Evolutionary conservation across 2,113 vertebrate species (phyloP), one percentile per base, ranked within the genome.

Genomic region (Arothron firmamentum): DNA sequence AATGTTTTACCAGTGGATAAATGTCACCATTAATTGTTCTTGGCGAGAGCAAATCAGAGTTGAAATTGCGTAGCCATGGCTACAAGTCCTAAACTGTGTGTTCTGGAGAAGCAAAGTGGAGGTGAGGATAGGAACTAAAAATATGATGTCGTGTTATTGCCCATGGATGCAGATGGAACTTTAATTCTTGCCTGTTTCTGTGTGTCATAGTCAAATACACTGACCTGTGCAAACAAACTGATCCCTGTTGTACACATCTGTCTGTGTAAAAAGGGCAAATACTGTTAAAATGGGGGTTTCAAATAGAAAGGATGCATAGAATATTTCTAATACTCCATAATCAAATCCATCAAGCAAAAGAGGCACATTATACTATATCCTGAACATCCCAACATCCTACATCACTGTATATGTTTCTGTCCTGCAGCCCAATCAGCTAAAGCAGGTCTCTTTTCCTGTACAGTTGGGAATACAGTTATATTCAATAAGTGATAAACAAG

Each of bases 21-120:
- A 77, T 83, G 70, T 82, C 75, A 79, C 51, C 58, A 65, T 73
- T 79, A 78, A 84, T 81, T 80, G 70, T 77, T 80, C 85, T 85
- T 46, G 42, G 42, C 28, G 20, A 43, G 61, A 59, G 38, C 14
- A 54, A 72, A 75, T 75, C 38, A 0, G 16, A 58, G 49, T 68
- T 72, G 56, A 71, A 50, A 45, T 52, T 62, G 51, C 1, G 79
- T 87, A 78, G 56, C 81, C 74, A 87, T 85, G 75, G 72, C 59
- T 70, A 85, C 77, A 25, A 45, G 54, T 69, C 63, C 67, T 68
- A 67, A 70, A 38, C 56, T 42, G 58, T 51, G 68, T 53, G 65
- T 77, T 74, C 54, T 59, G 25, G 42, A 61, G 70, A 57, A 23
- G 75, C 60, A 43, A 62, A 73, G 52, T 58, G 80, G 56, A 65